Conservation (phyloP, 2,797 vertebrate species). For the Lacerta agilis region DNA sequence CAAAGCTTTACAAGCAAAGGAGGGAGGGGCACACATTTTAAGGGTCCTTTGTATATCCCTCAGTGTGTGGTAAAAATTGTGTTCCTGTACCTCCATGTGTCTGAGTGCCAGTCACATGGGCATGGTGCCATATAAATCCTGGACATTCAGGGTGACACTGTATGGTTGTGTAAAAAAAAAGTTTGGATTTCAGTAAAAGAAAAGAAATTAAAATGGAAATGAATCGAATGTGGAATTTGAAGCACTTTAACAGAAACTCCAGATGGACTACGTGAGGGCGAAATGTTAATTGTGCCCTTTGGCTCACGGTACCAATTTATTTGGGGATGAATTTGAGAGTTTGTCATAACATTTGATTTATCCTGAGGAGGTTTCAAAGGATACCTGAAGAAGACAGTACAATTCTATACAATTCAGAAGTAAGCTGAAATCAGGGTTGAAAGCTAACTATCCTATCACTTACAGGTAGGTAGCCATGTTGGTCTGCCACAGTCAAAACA, state of each 20-base stretch:
- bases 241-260: background rate
- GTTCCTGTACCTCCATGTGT: background rate
- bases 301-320: background rate
- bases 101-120: background rate
- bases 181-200: background rate
- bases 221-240: background rate
- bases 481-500: too few relatives aligned
- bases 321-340: background rate
- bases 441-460: too few relatives aligned
- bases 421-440: too few relatives aligned
- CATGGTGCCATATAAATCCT: background rate
- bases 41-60: too few relatives aligned
- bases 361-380: too few relatives aligned
- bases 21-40: background rate
- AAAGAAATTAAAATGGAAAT: background rate
- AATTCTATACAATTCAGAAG: too few relatives aligned
- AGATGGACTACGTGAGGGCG: background rate
- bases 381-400: too few relatives aligned
- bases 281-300: background rate
- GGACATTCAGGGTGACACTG: background rate
- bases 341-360: background rate
- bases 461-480: too few relatives aligned
- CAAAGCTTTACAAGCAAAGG: background rate
- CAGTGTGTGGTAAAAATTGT: background rate
- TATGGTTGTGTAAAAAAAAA: background rate